phyloP scores from a whole-genome alignment of 2,888 invertebrate species.

The Kuschelorhynchus macadamiae region DNA sequence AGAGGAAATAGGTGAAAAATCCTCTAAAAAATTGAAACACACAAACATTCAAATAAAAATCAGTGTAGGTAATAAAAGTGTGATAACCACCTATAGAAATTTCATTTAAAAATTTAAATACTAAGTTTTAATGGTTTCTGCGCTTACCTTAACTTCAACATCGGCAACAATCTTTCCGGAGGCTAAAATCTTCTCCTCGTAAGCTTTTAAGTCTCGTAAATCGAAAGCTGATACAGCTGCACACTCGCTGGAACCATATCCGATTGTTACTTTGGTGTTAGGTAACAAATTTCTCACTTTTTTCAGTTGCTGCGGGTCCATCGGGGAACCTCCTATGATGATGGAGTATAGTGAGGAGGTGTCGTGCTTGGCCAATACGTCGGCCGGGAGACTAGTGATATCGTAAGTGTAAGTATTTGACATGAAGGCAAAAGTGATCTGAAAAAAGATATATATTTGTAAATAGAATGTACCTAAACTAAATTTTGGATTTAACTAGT shows the following conservation, averaged over 20 bases:
- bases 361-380: slow-evolving; percentile 43
- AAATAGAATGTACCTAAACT: no score
- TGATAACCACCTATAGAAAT: no score
- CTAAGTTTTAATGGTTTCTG: no score
- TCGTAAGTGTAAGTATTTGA: slow-evolving; percentile 52
- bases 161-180: slow-evolving; percentile 30
- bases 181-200: slow-evolving; percentile 31
- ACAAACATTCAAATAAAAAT: no score
- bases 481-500: no score
- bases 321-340: slow-evolving; percentile 54
- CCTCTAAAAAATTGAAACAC: no score
- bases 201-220: slow-evolving; percentile 20
- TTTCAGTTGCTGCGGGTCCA: slow-evolving; percentile 48
- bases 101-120: no score
- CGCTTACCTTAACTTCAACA: slow-evolving; percentile 41
- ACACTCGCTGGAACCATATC: slow-evolving; percentile 63
- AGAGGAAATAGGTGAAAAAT: no score
- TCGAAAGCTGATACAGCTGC: slow-evolving; percentile 22
- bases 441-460: neutral
- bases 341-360: slow-evolving; percentile 49
- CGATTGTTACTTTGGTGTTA: slow-evolving; percentile 61
- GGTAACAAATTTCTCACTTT: slow-evolving; percentile 59
- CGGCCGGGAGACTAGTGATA: slow-evolving; percentile 46
- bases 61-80: no score
- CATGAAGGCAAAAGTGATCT: slow-evolving; percentile 39